A percentile compares a stretch with the other conserved stretches of the same genome.
phyloP scores from a whole-genome alignment of 1,140 invertebrate species.

The Orchesella cincta region DNA sequence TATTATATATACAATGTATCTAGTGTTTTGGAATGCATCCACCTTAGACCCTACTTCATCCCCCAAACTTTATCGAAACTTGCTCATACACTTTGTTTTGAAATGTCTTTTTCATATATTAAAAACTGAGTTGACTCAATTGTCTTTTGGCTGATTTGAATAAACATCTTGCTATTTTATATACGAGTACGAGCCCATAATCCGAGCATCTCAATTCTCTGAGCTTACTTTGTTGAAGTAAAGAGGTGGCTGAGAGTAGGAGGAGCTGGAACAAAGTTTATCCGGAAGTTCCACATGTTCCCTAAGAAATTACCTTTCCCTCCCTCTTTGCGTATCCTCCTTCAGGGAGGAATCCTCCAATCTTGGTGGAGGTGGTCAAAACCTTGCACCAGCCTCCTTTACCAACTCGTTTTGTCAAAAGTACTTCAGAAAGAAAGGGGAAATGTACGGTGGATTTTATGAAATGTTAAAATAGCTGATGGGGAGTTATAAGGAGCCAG shows the following conservation, averaged over 20 bases:
- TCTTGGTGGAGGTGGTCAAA: not conserved
- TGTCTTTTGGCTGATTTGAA: too few species aligned
- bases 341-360: not conserved
- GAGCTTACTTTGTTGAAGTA: too few species aligned
- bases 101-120: too few species aligned
- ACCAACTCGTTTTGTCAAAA: not conserved
- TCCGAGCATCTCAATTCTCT: too few species aligned
- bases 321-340: not conserved
- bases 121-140: too few species aligned
- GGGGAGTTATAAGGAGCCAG: not conserved
- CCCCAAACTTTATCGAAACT: too few species aligned
- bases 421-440: not conserved
- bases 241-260: not conserved
- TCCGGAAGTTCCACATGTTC: conserved; percentile 12
- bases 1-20: too few species aligned
- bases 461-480: not conserved
- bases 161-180: too few species aligned
- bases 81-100: too few species aligned
- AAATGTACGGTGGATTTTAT: not conserved
- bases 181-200: too few species aligned
- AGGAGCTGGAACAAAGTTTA: not conserved
- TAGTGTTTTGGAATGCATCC: too few species aligned
- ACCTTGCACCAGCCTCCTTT: not conserved
- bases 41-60: too few species aligned
- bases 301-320: conserved; percentile 7